A percentile compares a stretch with the other conserved stretches of the same genome.
phyloP scores from a whole-genome alignment of 2,797 vertebrate species.

The Cossypha polioptera region DNA sequence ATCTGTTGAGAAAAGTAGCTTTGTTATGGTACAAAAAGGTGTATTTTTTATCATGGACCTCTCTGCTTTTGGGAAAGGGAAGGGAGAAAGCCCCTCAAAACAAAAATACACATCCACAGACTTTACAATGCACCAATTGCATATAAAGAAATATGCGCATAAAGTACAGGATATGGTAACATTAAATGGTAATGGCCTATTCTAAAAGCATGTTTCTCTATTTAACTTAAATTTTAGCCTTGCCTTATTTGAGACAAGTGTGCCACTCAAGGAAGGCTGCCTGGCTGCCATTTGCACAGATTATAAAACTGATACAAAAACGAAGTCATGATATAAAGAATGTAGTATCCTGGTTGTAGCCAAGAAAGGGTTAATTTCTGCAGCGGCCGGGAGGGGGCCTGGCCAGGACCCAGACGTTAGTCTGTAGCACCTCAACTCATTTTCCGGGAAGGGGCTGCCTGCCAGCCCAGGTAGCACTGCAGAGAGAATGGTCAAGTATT shows the following conservation, averaged over 20 bases:
- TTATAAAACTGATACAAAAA: not conserved
- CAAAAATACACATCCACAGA: not conserved
- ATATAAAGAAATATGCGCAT: not conserved
- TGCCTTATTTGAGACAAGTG: not conserved
- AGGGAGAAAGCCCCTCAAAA: not conserved
- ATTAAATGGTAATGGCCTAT: not conserved
- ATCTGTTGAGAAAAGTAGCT: not conserved
- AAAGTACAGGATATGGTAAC: not conserved
- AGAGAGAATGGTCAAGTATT: not conserved
- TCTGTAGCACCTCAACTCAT: not conserved
- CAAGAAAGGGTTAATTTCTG: not conserved
- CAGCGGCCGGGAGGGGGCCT: not conserved
- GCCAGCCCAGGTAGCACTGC: fast-evolving
- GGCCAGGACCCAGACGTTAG: not conserved
- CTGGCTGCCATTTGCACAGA: not conserved
- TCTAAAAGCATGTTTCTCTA: not conserved
- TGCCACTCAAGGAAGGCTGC: not conserved
- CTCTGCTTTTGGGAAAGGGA: not conserved
- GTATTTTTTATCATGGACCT: not conserved
- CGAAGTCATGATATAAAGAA: not conserved
- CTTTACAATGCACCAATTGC: not conserved
- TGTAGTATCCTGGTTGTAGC: not conserved
- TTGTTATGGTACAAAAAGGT: not conserved
- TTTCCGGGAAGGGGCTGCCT: not conserved
- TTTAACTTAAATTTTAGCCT: not conserved